Percentiles rank a stretch among this genome's conserved stretches.
Conservation (phyloP, 2,888 invertebrate genomes). For the Leptogaster cylindrica region DNA sequence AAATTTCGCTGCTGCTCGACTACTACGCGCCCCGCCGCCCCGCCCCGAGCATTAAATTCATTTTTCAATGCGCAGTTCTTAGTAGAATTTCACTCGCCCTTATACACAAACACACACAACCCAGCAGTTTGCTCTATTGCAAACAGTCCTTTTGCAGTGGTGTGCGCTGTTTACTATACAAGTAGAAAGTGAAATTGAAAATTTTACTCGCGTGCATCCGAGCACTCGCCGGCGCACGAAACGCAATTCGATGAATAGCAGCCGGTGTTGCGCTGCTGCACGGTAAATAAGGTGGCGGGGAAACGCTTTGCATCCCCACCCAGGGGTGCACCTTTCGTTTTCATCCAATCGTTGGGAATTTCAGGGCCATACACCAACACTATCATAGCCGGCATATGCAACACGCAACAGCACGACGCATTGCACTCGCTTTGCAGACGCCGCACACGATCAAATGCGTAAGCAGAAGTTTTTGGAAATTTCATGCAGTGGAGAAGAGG, state of each 20-base stretch:
- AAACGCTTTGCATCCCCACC: slow-evolving; percentile 18
- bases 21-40: neutral
- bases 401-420: neutral
- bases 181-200: slow-evolving; percentile 32
- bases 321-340: slow-evolving; percentile 69
- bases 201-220: slow-evolving; percentile 33
- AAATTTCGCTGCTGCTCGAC: neutral
- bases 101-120: slow-evolving; percentile 11
- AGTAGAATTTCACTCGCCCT: slow-evolving; percentile 4
- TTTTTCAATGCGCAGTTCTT: slow-evolving; percentile 19
- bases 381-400: neutral
- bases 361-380: slow-evolving; percentile 29
- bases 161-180: slow-evolving; percentile 13
- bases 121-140: slow-evolving; percentile 3
- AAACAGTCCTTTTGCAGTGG: neutral
- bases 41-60: slow-evolving; percentile 4
- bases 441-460: neutral
- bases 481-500: neutral
- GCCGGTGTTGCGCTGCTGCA: too few species aligned
- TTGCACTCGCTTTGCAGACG: neutral
- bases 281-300: too few species aligned
- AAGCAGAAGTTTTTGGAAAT: neutral
- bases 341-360: slow-evolving; percentile 61
- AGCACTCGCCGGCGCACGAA: neutral
- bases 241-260: too few species aligned